Evolutionary conservation across 2,113 vertebrate genomes (phyloP), one percentile per base, ranked within the genome.

Genomic region (Apeltes quadracus): DNA sequence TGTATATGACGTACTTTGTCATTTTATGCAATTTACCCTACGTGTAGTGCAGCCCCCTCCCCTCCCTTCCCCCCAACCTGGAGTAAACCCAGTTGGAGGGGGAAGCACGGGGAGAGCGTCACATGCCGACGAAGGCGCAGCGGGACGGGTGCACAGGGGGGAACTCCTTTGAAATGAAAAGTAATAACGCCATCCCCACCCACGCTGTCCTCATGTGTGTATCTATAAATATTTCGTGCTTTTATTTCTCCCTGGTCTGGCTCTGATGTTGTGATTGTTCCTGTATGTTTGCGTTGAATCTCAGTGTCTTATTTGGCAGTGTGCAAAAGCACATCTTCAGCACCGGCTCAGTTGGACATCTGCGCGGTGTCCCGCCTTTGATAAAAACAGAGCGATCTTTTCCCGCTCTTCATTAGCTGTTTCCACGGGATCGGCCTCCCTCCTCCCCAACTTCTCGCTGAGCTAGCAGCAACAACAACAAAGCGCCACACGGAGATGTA

Each of bases 381-480:
- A 68, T 66, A 59, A 69, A 38, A 69, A 27, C 36, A 13, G 29
- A 55, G 68, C 20, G 36, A 54, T 54, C 14, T 53, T 53, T 63
- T 75, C 68, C 83, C 64, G 76, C 41, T 84, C 61, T 70, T 69
- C 73, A 75, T 86, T 76, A 87, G 59, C 54, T 9, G 51, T 41
- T 79, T 79, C 56, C 58, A 72, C 75, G 81, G 81, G 74, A 71
- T 76, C 83, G 4, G 59, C 76, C 54, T 53, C 29, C 79, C 76
- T 72, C 62, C 78, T 67, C 81, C 50, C 48, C 61, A 75, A 83
- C 69, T 38, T 87, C 43, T 71, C 78, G 90, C 90, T 92, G 90
- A 92, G 82, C 58, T 83, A 85, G 89, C 89, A 70, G 72, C 81
- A 59, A 34, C 79, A 75, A 61, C 57, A 27, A n/a, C n/a, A n/a